Percentiles rank a stretch among this genome's conserved stretches.
Evolutionary conservation across 2,113 vertebrate species (phyloP).

Genomic region (Caracal caracal): DNA sequence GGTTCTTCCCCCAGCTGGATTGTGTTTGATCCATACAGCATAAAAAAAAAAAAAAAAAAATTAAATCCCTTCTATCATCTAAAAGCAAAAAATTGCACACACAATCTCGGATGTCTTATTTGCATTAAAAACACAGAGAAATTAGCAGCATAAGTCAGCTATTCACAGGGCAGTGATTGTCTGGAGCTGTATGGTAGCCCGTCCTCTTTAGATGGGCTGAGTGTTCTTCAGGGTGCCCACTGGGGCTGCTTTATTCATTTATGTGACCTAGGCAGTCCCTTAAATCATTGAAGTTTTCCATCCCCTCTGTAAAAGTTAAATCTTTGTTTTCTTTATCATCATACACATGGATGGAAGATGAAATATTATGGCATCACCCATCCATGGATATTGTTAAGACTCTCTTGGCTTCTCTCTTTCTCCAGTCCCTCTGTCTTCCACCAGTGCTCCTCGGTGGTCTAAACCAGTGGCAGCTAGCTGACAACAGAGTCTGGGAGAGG

Average conservation of each 20-base stretch:
- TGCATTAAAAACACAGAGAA: not conserved
- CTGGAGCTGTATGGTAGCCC: not conserved
- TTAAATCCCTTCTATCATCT: not conserved
- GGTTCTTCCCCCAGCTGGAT: not conserved
- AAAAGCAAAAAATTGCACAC: not conserved
- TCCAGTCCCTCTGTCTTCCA: not conserved
- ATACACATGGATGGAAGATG: not conserved
- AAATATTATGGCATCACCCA: not conserved
- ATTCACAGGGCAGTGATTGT: not conserved
- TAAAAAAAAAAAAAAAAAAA: not conserved
- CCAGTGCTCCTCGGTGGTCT: not conserved
- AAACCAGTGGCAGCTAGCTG: not conserved
- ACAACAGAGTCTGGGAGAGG: not conserved
- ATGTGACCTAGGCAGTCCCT: not conserved
- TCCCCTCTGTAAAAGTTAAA: not conserved
- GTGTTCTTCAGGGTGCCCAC: not conserved
- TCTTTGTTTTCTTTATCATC: not conserved
- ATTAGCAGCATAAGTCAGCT: not conserved
- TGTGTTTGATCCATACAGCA: not conserved
- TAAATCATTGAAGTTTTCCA: not conserved
- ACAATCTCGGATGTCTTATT: not conserved
- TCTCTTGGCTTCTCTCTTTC: not conserved
- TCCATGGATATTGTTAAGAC: too few species aligned
- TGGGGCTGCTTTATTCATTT: not conserved
- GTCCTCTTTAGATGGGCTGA: not conserved